Evolutionary conservation across 2,888 invertebrate species (phyloP).

Genomic region (Adelognathus sp.): DNA sequence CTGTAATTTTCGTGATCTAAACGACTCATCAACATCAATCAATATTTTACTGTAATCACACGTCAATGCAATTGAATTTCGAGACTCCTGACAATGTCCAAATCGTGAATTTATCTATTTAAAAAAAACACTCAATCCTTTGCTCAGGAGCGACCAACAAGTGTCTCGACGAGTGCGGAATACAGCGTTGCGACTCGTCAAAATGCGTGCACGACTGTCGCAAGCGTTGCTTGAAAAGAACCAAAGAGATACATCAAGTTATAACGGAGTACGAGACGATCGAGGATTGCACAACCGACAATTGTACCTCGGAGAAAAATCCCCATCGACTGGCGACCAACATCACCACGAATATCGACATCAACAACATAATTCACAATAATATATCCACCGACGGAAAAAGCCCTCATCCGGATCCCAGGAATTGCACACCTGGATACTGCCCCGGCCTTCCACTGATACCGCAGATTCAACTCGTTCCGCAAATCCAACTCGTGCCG

Average conservation of each 20-base stretch:
- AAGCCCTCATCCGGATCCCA: no score
- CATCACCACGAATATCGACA: slow-evolving; percentile 72
- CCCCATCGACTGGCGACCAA: slow-evolving; percentile 58
- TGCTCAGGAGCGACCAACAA: slow-evolving; percentile 19
- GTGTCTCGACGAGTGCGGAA: slow-evolving; percentile 67
- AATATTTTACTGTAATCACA: no score
- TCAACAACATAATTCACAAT: slow-evolving; percentile 65
- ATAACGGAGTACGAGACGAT: slow-evolving; percentile 71
- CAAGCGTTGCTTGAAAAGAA: slow-evolving; percentile 68
- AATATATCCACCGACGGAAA: no score
- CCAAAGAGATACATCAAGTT: slow-evolving; percentile 69
- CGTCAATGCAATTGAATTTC: no score
- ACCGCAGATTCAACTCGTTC: no score
- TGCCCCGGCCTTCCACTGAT: no score
- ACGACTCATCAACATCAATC: no score
- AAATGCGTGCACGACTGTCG: slow-evolving; percentile 71
- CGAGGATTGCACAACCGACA: slow-evolving; percentile 61
- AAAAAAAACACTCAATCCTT: background rate
- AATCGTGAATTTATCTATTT: no score
- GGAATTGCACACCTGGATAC: no score
- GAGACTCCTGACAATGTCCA: no score
- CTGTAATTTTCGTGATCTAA: no score
- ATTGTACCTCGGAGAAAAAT: slow-evolving; percentile 52
- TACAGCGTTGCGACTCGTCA: slow-evolving; percentile 64
- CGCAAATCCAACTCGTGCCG: no score